Base-by-base conservation (phyloP, 1,140 invertebrate species). In the Homarus americanus region DNA sequence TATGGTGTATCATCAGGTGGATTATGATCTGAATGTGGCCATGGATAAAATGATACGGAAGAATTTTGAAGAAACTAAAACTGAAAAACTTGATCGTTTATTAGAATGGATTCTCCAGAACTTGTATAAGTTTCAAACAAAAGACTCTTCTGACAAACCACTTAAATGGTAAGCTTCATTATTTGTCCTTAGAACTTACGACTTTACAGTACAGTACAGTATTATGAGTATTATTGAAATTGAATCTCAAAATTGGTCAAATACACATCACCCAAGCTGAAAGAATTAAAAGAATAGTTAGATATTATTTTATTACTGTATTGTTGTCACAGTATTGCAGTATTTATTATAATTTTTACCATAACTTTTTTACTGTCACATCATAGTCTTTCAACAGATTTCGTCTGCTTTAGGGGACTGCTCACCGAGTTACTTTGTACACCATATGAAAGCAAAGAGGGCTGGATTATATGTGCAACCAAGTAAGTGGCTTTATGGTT, bases 361-460 rank as follows among this genome's bases (percentile, higher is more conserved):
- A 28, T 41, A 28, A 36, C 38, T 1, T 73, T n/a, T 20, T 41
- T 38, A 84, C n/a, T 24, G 24, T 32, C 34, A 49, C 44, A 15
- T 58, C 7, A 93, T 87, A 95, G 94, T 83, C 82, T 92, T 12
- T 92, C 92, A 69, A 92, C 95, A 58, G 95, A 96, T 89, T 96
- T 97, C 93, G 94, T 97, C 49, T 96, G 96, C 87, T 96, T 95
- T 93, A 95, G 97, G 38, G 97, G 97, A 0, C 93, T 97, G 20
- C 93, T 98, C 72, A 96, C 96, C 5, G 95, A 94, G 89, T 93
- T 98, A 1, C 95, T 97, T 91, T 95, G 95, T 88, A 96, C 96
- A 0, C 96, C 96, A 20, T 97, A 96, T 94, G 96, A 97, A 91
- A 94, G 95, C 32, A 93, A 93, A 82, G 95, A 96, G 10, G 95